Conservation (phyloP, 2,888 invertebrate species). For the Scelioninae gen. 2 region DNA sequence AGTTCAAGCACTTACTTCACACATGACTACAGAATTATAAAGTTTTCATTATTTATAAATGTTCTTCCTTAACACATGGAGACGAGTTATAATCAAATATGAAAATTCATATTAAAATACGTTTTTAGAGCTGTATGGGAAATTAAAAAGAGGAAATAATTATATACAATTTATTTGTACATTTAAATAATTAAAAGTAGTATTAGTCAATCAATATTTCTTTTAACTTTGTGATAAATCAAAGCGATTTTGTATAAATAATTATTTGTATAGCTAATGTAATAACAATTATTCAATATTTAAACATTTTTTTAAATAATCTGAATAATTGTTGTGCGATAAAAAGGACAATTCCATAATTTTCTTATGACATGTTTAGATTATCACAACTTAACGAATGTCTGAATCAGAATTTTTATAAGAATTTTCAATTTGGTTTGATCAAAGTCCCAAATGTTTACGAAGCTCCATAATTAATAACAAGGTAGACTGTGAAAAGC, state of each 20-base stretch:
- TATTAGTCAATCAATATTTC: not conserved
- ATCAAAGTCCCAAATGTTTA: conserved; percentile 13
- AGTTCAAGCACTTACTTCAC: conserved; percentile 91
- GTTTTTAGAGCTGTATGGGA: conserved; percentile 30
- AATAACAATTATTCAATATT: too few relatives aligned
- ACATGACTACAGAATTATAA: conserved; percentile 86
- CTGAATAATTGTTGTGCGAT: too few relatives aligned
- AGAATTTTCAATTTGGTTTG: not conserved
- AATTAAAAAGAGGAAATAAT: conserved; percentile 8
- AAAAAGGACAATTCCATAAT: too few relatives aligned
- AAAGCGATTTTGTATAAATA: too few relatives aligned
- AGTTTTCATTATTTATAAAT: conserved; percentile 23
- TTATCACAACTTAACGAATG: too few relatives aligned
- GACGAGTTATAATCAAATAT: conserved; percentile 10
- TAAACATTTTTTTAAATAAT: too few relatives aligned
- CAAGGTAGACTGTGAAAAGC: conserved; percentile 25
- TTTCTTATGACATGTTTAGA: too few relatives aligned
- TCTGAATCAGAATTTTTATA: too few relatives aligned
- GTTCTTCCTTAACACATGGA: conserved; percentile 3
- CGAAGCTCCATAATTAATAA: conserved; percentile 8
- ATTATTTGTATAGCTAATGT: too few relatives aligned
- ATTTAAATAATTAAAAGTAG: not conserved
- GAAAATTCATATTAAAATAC: conserved; percentile 35
- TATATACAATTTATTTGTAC: not conserved
- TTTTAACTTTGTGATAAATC: too few relatives aligned